phyloP scores from a whole-genome alignment of 2,113 vertebrate genomes.

The Ammospiza nelsoni region DNA sequence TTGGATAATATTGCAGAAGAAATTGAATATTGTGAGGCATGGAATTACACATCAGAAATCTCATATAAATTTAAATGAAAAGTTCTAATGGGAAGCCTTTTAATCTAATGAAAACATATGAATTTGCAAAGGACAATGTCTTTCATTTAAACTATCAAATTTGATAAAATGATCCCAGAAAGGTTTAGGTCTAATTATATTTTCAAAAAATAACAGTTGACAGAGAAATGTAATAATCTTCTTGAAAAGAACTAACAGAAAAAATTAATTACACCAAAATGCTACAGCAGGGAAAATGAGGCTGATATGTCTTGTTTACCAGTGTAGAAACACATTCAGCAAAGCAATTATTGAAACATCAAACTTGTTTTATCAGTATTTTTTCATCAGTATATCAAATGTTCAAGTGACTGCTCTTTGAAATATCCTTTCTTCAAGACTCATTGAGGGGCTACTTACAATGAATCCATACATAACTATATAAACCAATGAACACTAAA shows the following conservation, averaged over 20 bases:
- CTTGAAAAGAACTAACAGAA: slow-evolving; percentile 20
- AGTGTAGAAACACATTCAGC: background rate
- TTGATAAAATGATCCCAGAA: slow-evolving; percentile 26
- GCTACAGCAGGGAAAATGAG: background rate
- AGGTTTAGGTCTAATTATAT: slow-evolving; percentile 31
- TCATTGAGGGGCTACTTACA: background rate
- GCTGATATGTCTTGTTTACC: background rate
- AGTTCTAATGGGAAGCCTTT: slow-evolving; percentile 34
- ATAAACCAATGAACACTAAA: background rate
- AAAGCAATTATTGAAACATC: background rate
- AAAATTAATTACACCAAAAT: slow-evolving; percentile 10
- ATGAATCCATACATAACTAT: background rate
- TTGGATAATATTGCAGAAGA: slow-evolving; percentile 31
- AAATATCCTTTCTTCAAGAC: background rate
- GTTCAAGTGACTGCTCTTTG: background rate
- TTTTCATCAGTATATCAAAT: background rate
- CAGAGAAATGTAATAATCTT: slow-evolving; percentile 51
- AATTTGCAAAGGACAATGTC: slow-evolving; percentile 52
- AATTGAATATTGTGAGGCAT: slow-evolving; percentile 25
- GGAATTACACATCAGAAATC: slow-evolving; percentile 55
- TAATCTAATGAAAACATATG: slow-evolving; percentile 58
- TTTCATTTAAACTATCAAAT: slow-evolving; percentile 44
- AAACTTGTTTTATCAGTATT: background rate
- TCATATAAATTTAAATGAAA: slow-evolving; percentile 63
- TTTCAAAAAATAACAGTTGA: slow-evolving; percentile 46